Percentiles rank a stretch among this genome's conserved stretches.
Conservation (phyloP, 2,888 invertebrate genomes). For the Amblyjoppa proteus region DNA sequence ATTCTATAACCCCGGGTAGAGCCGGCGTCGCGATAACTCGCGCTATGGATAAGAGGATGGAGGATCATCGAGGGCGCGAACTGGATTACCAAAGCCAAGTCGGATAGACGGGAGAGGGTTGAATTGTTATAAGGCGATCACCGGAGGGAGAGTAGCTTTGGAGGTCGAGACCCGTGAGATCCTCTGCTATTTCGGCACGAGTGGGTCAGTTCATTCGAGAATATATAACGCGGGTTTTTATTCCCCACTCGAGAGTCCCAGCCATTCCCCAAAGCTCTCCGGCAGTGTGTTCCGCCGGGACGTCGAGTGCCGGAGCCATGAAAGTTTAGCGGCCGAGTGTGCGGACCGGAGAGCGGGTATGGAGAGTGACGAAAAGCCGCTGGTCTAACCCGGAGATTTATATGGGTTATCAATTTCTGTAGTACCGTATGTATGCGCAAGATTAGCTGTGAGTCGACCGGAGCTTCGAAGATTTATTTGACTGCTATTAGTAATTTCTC, state of each 20-base stretch:
- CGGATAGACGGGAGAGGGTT: slow-evolving; percentile 38
- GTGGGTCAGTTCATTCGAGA: slow-evolving; percentile 24
- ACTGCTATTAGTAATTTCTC: slow-evolving; percentile 45
- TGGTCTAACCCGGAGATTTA: slow-evolving; percentile 24
- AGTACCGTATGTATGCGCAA: slow-evolving; percentile 8
- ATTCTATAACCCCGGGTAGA: not conserved
- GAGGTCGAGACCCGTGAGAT: slow-evolving; percentile 50
- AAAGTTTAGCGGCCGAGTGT: slow-evolving; percentile 34
- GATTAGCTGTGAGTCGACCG: slow-evolving; percentile 19
- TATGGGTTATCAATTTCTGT: slow-evolving; percentile 44
- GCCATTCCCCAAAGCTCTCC: slow-evolving; percentile 43
- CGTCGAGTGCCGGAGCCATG: slow-evolving; percentile 41
- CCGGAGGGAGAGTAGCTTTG: slow-evolving; percentile 5
- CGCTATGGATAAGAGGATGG: slow-evolving; percentile 3
- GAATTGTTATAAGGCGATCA: slow-evolving; percentile 47
- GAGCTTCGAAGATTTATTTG: slow-evolving; percentile 45
- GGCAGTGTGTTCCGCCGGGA: slow-evolving; percentile 28
- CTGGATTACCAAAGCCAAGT: slow-evolving; percentile 60
- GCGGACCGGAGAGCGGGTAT: not conserved
- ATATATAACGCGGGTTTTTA: slow-evolving; percentile 50
- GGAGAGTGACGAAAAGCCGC: slow-evolving; percentile 16
- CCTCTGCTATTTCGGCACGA: slow-evolving; percentile 33
- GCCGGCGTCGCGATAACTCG: not conserved
- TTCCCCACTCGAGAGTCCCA: slow-evolving; percentile 32
- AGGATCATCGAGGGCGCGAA: slow-evolving; percentile 73